Evolutionary conservation across 2,797 vertebrate genomes (phyloP).

Genomic region (Poeciliopsis turneri): DNA sequence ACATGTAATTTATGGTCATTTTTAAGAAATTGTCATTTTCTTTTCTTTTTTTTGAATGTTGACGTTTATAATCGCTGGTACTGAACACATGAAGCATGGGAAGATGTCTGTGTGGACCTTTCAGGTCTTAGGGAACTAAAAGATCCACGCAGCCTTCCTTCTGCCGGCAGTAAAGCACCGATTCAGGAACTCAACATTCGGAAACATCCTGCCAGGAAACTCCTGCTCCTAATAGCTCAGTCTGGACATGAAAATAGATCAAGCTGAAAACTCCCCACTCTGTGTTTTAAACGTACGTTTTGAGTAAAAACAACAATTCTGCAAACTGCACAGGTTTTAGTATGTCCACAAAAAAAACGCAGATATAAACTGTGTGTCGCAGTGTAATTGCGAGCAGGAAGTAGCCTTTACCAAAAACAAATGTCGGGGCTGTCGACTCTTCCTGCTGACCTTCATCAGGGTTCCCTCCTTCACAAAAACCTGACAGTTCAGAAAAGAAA

Average conservation of each 20-base stretch:
- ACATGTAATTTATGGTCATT: too few relatives aligned
- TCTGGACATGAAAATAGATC: constrained; percentile 54
- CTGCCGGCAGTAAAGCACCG: constrained; percentile 74
- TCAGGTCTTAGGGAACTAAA: constrained; percentile 48
- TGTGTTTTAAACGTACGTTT: constrained; percentile 30
- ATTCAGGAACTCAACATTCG: constrained; percentile 82
- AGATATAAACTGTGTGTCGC: not conserved
- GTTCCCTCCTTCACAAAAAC: constrained; percentile 87
- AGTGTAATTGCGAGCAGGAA: constrained; percentile 37
- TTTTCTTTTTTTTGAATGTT: too few relatives aligned
- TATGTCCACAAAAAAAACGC: not conserved
- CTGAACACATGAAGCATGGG: not conserved
- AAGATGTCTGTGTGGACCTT: constrained; percentile 10
- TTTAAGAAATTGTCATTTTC: too few relatives aligned
- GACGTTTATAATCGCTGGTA: too few relatives aligned
- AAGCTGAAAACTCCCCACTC: constrained; percentile 41
- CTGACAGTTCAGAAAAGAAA: constrained; percentile 68
- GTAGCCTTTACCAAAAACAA: constrained; percentile 90
- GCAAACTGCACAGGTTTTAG: not conserved
- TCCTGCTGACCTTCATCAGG: constrained; percentile 93
- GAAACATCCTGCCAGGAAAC: constrained; percentile 89
- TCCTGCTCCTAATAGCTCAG: constrained; percentile 74
- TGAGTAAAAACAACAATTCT: not conserved
- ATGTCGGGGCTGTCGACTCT: constrained; percentile 90
- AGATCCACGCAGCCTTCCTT: constrained; percentile 45